Percentiles rank a stretch among this genome's conserved stretches.
phyloP scores from a whole-genome alignment of 2,888 invertebrate genomes.

The Lampropteryx suffumata region DNA sequence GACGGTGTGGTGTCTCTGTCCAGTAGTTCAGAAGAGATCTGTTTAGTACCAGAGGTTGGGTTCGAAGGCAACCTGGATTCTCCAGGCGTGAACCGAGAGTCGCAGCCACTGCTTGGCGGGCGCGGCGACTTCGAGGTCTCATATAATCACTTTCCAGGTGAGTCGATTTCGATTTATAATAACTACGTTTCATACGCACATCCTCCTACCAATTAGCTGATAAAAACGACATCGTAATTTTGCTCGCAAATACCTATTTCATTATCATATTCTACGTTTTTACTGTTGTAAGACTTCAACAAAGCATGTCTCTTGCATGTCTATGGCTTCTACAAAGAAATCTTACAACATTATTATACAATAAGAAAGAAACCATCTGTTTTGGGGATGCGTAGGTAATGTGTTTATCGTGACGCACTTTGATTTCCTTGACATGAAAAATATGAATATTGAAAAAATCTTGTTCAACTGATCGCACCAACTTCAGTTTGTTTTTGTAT shows the following conservation, averaged over 20 bases:
- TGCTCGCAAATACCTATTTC: slow-evolving; percentile 23
- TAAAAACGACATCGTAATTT: slow-evolving; percentile 35
- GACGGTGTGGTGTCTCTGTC: slow-evolving; percentile 84
- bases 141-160: slow-evolving; percentile 94
- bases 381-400: slow-evolving; percentile 36
- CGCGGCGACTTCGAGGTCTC: slow-evolving; percentile 88
- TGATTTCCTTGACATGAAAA: slow-evolving; percentile 41
- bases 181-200: slow-evolving; percentile 30
- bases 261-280: slow-evolving; percentile 10
- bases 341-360: neutral
- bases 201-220: slow-evolving; percentile 38
- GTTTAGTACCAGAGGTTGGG: slow-evolving; percentile 91
- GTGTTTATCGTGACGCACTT: slow-evolving; percentile 49
- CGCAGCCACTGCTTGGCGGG: slow-evolving; percentile 96
- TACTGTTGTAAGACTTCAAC: slow-evolving; percentile 52
- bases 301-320: slow-evolving; percentile 35
- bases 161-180: slow-evolving; percentile 33
- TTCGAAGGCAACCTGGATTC: slow-evolving; percentile 94
- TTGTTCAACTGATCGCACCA: slow-evolving; percentile 45
- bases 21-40: slow-evolving; percentile 86
- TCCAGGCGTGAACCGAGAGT: slow-evolving; percentile 93
- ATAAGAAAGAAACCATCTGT: slow-evolving; percentile 40
- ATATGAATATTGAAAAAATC: slow-evolving; percentile 33
- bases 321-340: slow-evolving; percentile 48
- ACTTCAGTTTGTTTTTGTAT: slow-evolving; percentile 61